Conservation (phyloP, 1,140 invertebrate species). For the Drosophila kurseongensis region DNA sequence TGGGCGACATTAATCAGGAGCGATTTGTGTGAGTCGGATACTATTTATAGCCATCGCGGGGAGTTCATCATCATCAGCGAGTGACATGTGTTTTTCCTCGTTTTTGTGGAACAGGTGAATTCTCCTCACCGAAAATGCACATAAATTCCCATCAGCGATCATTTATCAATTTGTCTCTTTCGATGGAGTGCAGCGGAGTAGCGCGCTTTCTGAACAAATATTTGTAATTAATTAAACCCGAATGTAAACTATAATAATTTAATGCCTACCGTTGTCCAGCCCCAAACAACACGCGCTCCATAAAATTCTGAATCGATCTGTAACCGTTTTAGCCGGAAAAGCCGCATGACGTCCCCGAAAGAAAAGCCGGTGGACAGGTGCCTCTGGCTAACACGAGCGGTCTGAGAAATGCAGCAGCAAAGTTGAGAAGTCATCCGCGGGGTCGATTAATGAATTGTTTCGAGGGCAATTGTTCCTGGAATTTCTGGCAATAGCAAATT, state of each 20-base stretch:
- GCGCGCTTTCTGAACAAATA: conserved; percentile 67
- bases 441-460: conserved; percentile 4
- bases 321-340: conserved; percentile 60
- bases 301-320: conserved; percentile 34
- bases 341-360: conserved; percentile 48
- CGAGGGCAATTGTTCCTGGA: not conserved
- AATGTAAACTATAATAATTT: conserved; percentile 67
- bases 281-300: conserved; percentile 55
- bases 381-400: conserved; percentile 33
- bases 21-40: conserved; percentile 41
- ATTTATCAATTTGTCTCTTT: conserved; percentile 74
- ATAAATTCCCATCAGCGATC: conserved; percentile 62
- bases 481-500: conserved; percentile 6
- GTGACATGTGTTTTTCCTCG: conserved; percentile 59
- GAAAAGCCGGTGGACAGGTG: conserved; percentile 35
- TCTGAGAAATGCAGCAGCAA: conserved; percentile 7
- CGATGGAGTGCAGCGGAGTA: conserved; percentile 10
- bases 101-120: conserved; percentile 57
- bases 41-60: conserved; percentile 63
- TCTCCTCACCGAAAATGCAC: conserved; percentile 35
- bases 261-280: conserved; percentile 48
- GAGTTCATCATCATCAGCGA: conserved; percentile 37
- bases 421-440: conserved; percentile 25
- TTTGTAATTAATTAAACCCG: conserved; percentile 76
- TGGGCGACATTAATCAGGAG: conserved; percentile 68